Evolutionary conservation across 2,113 vertebrate species (phyloP).

Genomic region (Stigmatopora argus): DNA sequence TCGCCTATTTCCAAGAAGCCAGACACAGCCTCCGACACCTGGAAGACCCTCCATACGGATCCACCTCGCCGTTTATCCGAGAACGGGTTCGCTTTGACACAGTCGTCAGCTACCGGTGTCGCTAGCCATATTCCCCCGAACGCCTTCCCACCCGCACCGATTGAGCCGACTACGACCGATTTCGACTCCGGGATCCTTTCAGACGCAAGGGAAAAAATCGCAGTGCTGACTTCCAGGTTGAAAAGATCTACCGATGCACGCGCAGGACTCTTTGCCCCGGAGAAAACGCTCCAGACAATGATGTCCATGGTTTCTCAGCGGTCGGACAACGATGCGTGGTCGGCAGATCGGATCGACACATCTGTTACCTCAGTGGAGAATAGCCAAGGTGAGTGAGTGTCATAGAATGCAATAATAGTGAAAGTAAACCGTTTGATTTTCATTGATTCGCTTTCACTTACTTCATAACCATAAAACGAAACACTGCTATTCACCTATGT

Average conservation of each 20-base stretch:
- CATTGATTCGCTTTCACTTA: background rate
- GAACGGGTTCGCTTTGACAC: conserved; percentile 29
- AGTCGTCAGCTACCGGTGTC: conserved; percentile 31
- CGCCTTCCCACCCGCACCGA: conserved; percentile 29
- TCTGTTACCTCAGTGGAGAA: conserved; percentile 48
- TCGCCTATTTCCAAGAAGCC: conserved; percentile 52
- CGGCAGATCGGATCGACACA: conserved; percentile 39
- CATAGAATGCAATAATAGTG: background rate
- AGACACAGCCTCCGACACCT: conserved; percentile 50
- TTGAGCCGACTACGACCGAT: conserved; percentile 18
- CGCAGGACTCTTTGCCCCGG: conserved; percentile 36
- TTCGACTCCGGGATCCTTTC: conserved; percentile 12
- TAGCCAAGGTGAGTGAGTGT: conserved; percentile 70
- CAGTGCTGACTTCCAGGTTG: conserved; percentile 13
- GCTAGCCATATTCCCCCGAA: conserved; percentile 15
- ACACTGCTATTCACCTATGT: background rate
- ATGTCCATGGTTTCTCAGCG: conserved; percentile 56
- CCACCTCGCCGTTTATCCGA: conserved; percentile 41
- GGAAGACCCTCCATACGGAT: conserved; percentile 36
- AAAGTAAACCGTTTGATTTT: background rate
- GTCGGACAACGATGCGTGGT: conserved; percentile 51
- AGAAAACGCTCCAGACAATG: conserved; percentile 58
- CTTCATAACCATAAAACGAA: background rate
- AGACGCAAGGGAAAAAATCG: conserved; percentile 4
- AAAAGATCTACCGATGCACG: conserved; percentile 48